Conservation (phyloP, 2,797 vertebrate genomes). For the Macropus fuliginosus region DNA sequence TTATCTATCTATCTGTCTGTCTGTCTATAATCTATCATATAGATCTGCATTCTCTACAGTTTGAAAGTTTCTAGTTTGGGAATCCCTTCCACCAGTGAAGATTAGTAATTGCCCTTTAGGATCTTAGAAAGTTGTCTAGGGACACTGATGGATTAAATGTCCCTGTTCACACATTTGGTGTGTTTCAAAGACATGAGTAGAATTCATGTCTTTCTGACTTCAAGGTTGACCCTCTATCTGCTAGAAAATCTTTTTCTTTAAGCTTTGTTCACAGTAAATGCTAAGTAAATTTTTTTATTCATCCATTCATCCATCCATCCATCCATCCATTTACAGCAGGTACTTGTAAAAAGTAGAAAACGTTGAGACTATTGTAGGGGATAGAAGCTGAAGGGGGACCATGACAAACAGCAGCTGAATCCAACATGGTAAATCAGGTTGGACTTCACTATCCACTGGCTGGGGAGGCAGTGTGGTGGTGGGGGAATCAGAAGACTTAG, state of each 20-base stretch:
- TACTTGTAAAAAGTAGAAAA: background rate
- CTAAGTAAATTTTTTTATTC: background rate
- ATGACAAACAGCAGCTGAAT: background rate
- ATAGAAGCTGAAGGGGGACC: background rate
- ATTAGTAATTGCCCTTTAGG: too few relatives aligned
- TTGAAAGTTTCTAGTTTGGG: too few relatives aligned
- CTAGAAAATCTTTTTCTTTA: background rate
- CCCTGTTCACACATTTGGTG: background rate
- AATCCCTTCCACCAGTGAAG: too few relatives aligned
- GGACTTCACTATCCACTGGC: background rate
- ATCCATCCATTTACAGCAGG: background rate
- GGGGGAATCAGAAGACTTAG: background rate
- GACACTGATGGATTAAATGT: too few relatives aligned
- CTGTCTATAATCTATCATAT: too few relatives aligned
- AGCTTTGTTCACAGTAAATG: background rate
- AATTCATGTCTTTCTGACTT: background rate
- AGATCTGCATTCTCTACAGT: too few relatives aligned
- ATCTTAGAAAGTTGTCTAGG: too few relatives aligned
- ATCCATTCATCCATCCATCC: background rate
- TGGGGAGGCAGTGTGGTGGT: background rate
- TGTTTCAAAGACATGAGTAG: background rate
- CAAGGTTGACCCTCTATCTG: background rate
- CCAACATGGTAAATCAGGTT: background rate
- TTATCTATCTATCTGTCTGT: too few relatives aligned
- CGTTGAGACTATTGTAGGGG: background rate